phyloP scores from a whole-genome alignment of 92 coral and sea anemone genomes.

The Palythoa caribaeorum region DNA sequence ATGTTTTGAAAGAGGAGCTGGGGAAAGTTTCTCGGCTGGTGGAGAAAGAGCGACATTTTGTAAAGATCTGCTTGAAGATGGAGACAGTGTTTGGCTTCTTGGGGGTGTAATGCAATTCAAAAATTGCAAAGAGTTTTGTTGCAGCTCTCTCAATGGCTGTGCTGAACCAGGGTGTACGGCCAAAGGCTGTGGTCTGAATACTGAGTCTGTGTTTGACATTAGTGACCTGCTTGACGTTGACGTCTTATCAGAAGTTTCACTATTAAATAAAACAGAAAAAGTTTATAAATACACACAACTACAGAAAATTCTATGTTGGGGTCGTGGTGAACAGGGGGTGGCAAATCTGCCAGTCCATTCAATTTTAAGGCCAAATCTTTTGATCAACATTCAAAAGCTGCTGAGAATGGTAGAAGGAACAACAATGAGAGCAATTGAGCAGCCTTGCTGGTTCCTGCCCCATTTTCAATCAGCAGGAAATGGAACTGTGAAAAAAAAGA shows the following conservation, averaged over 20 bases:
- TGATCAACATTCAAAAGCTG: too few relatives aligned
- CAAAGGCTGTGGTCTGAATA: conserved; percentile 35
- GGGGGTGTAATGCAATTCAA: background rate
- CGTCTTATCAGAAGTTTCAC: conserved; percentile 25
- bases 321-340: too few relatives aligned
- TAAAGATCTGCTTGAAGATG: conserved; percentile 10
- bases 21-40: conserved; percentile 1
- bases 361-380: too few relatives aligned
- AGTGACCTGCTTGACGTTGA: conserved; percentile 6
- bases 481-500: too few relatives aligned
- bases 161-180: conserved; percentile 45
- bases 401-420: too few relatives aligned
- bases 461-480: too few relatives aligned
- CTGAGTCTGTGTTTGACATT: conserved; percentile 38
- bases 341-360: too few relatives aligned
- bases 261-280: background rate
- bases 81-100: background rate
- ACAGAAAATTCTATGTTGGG: too few relatives aligned
- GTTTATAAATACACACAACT: background rate
- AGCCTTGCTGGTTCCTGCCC: too few relatives aligned
- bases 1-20: conserved; percentile 21
- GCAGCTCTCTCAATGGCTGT: conserved; percentile 32
- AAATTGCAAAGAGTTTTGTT: conserved; percentile 4
- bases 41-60: background rate
- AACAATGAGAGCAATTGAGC: too few relatives aligned